Conservation (phyloP, 2,888 invertebrate species). For the Trachelus tabidus region DNA sequence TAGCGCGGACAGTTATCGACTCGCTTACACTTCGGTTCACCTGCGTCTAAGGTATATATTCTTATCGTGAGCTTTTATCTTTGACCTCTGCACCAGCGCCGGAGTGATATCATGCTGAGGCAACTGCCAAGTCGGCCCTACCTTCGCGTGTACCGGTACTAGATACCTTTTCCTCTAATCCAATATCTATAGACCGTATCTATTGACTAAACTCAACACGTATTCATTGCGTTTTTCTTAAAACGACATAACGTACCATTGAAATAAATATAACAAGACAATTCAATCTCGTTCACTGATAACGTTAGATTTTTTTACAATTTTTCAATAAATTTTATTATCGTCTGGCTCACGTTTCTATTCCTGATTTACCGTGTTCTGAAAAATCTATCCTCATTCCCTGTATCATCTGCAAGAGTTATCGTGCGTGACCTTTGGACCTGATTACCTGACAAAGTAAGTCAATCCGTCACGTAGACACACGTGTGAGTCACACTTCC, state of each 20-base stretch:
- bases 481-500: constrained; percentile 3
- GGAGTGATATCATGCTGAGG: constrained; percentile 33
- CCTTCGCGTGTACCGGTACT: neutral
- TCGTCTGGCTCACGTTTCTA: neutral
- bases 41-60: constrained; percentile 47
- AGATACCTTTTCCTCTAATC: neutral
- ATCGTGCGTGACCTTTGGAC: neutral
- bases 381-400: neutral
- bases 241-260: neutral
- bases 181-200: neutral
- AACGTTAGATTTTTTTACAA: neutral
- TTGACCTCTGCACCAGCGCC: constrained; percentile 56
- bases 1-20: constrained; percentile 54
- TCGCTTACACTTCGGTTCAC: constrained; percentile 58
- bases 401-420: neutral
- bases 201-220: neutral
- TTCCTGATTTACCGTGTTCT: neutral
- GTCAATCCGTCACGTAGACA: constrained; percentile 2
- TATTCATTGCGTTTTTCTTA: neutral
- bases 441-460: constrained; percentile 1
- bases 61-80: constrained; percentile 61
- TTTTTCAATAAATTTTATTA: neutral
- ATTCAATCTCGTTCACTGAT: neutral
- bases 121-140: neutral
- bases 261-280: neutral